Conservation (phyloP, 2,888 invertebrate species). For the Parnassius glacialis region DNA sequence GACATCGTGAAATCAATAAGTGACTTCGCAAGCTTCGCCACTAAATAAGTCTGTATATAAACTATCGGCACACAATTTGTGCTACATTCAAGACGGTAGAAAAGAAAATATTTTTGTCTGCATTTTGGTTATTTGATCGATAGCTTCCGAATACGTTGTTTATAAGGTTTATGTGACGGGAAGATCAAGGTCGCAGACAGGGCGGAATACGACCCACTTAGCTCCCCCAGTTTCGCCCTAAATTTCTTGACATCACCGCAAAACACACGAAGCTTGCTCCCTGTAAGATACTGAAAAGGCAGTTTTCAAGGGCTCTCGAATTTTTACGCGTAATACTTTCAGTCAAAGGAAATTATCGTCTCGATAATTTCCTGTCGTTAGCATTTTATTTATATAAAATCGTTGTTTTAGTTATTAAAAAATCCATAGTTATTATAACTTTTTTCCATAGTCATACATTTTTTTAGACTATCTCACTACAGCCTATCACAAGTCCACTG, state of each 20-base stretch:
- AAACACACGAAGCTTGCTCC: constrained; percentile 3
- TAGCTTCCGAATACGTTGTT: background rate
- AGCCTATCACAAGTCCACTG: no score
- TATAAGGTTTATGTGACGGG: background rate
- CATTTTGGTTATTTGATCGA: no score
- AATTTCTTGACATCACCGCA: background rate
- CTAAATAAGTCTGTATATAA: no score
- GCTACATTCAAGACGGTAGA: no score
- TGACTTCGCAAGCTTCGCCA: no score
- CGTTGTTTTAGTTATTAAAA: background rate
- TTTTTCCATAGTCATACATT: no score
- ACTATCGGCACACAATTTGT: no score
- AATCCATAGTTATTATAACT: no score
- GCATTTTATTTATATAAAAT: background rate
- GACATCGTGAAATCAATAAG: no score
- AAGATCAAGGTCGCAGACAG: constrained; percentile 19
- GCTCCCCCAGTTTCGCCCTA: background rate
- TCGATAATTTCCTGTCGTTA: background rate
- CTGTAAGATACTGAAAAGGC: constrained; percentile 6
- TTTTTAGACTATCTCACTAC: no score
- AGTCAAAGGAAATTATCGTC: constrained; percentile 7
- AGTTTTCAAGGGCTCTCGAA: constrained; percentile 7
- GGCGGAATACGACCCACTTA: background rate
- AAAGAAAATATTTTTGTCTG: no score
- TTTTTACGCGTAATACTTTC: constrained; percentile 12